Evolutionary conservation across 2,888 invertebrate species (phyloP), one percentile per base, ranked within the genome.

Genomic region (Erebia palarica): DNA sequence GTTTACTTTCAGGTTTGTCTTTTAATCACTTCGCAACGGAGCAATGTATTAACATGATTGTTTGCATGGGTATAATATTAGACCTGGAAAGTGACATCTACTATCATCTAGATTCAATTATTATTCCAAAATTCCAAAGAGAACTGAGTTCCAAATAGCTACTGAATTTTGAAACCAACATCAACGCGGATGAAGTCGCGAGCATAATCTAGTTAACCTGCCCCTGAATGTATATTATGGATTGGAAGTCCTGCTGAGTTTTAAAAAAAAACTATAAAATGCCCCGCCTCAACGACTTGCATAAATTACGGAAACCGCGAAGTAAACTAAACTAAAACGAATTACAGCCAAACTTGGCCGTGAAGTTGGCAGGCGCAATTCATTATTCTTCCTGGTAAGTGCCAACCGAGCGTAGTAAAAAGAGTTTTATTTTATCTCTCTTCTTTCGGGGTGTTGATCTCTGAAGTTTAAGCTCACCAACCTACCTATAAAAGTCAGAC

Each of bases 381-480:
- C 66, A 66, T 66, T 66, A 66, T 66, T 66, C 66, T 66, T 66
- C 66, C 47, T 66, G 44, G 66, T 66, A 66, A 66, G 66, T 66
- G 66, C 66, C 66, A 66, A 66, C 66, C 66, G 57, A 47, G 66
- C 57, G 66, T 44, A 57, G 57, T 66, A 66, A 66, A 65, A 66
- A 66, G 65, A 66, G 57, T 47, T 57, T 66, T 66, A 47, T 66
- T 57, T 66, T 66, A 57, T 66, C 57, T 57, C 66, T 58, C 21
- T 66, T 47, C 57, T 66, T 57, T 57, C 21, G n/a, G 21, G 57
- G 57, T 47, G 42, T 66, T 66, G 57, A 66, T 57, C 66, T 66
- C 47, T n/a, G 44, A 58, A 58, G 57, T 57, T 61, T 57, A 18
- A 66, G 57, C 57, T 47, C 61, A 44, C 21, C 10, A n/a, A 64